These are phyloP conservation scores for Cricetomys ansorgei DNA, from an alignment of 2,113 vertebrate genomes.

Conservation along the genomic window DNA sequence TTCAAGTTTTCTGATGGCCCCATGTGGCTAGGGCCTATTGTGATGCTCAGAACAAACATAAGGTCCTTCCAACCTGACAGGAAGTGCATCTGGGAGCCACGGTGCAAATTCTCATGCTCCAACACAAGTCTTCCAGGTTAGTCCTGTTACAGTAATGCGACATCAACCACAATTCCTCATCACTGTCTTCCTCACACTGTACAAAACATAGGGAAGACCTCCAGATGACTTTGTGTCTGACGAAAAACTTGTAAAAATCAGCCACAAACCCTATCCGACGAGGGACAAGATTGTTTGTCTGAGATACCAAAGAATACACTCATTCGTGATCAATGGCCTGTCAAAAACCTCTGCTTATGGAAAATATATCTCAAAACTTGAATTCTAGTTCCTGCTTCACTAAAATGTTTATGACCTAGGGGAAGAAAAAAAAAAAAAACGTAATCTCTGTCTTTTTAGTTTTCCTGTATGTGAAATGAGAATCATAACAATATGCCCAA, in stretches of 20 bases:
- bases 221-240: background rate
- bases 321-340: background rate
- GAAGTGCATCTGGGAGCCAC: background rate
- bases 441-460: background rate
- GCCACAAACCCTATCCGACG: background rate
- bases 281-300: background rate
- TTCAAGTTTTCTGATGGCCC: background rate
- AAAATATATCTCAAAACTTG: background rate
- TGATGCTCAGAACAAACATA: background rate
- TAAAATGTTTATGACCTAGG: background rate
- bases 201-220: background rate
- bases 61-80: background rate
- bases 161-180: background rate
- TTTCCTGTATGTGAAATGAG: background rate
- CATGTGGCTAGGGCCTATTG: accelerated
- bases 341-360: background rate
- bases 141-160: background rate
- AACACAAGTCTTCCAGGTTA: background rate
- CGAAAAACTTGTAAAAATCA: background rate
- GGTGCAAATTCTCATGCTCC: background rate
- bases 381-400: background rate
- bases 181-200: background rate
- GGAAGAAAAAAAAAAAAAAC: too few species aligned
- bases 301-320: background rate
- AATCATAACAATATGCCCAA: background rate